Evolutionary conservation across 1,140 invertebrate genomes (phyloP).

Genomic region (Drosophila arawakana): DNA sequence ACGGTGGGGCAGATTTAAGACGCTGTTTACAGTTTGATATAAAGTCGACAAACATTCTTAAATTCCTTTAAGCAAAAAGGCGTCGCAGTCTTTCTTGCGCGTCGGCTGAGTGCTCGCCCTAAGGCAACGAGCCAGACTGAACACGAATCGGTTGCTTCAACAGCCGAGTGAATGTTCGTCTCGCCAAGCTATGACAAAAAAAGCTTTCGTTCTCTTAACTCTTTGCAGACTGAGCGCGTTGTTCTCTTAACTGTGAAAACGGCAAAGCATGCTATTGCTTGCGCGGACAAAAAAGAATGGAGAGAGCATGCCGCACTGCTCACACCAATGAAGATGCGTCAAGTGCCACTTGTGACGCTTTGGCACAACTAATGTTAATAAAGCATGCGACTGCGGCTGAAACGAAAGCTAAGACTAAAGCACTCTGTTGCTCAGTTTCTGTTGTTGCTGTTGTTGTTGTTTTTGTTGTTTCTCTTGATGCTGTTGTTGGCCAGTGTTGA

Average conservation of each 20-base stretch:
- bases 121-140: constrained; percentile 27
- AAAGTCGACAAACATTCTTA: constrained; percentile 32
- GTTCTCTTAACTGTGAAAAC: constrained; percentile 42
- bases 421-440: constrained; percentile 21
- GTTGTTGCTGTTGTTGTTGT: constrained; percentile 34
- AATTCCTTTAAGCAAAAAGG: constrained; percentile 8
- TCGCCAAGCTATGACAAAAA: not conserved
- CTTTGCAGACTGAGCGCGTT: constrained; percentile 12
- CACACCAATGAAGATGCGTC: constrained; percentile 56
- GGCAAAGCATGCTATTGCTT: constrained; percentile 62
- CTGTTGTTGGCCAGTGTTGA: constrained; percentile 58
- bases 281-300: constrained; percentile 56
- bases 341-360: constrained; percentile 70
- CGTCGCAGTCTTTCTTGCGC: constrained; percentile 38
- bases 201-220: constrained; percentile 59
- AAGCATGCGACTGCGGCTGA: constrained; percentile 50
- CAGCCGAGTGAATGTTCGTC: constrained; percentile 14
- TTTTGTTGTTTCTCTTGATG: constrained; percentile 7
- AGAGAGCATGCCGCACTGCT: constrained; percentile 33
- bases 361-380: constrained; percentile 60
- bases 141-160: constrained; percentile 13
- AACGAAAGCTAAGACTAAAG: constrained; percentile 11
- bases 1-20: constrained; percentile 16
- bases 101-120: constrained; percentile 21
- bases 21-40: constrained; percentile 2